phyloP scores from a whole-genome alignment of 2,888 invertebrate species.

The Netelia fuscicornis region DNA sequence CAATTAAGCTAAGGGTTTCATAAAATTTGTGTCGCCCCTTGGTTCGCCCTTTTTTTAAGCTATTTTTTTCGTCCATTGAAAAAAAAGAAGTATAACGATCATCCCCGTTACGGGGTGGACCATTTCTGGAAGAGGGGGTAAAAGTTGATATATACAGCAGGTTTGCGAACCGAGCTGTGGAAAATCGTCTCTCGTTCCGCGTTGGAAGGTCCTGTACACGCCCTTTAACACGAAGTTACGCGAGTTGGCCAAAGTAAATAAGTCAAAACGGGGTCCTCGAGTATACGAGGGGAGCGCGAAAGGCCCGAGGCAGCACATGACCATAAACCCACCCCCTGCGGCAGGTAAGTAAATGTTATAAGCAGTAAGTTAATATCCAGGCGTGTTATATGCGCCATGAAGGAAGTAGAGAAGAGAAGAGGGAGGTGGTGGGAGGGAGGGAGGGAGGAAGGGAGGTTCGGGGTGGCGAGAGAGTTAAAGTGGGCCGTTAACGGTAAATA shows the following conservation, averaged over 20 bases:
- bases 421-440: slow-evolving; percentile 1
- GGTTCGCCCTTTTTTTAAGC: slow-evolving; percentile 22
- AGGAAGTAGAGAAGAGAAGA: slow-evolving; percentile 1
- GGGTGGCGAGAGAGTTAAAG: slow-evolving; percentile 68
- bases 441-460: neutral
- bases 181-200: slow-evolving; percentile 48
- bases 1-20: slow-evolving; percentile 81
- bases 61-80: slow-evolving; percentile 6
- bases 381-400: slow-evolving; percentile 59
- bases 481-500: slow-evolving; percentile 81
- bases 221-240: slow-evolving; percentile 73
- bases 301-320: slow-evolving; percentile 33
- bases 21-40: slow-evolving; percentile 75
- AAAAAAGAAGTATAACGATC: slow-evolving; percentile 41
- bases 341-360: slow-evolving; percentile 72
- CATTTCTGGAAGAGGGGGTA: slow-evolving; percentile 4
- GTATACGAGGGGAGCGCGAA: slow-evolving; percentile 1
- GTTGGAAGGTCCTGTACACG: slow-evolving; percentile 46
- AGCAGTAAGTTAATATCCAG: slow-evolving; percentile 76
- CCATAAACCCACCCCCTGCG: slow-evolving; percentile 71
- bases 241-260: slow-evolving; percentile 68
- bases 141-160: neutral
- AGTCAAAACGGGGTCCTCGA: slow-evolving; percentile 52
- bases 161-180: slow-evolving; percentile 32
- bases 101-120: slow-evolving; percentile 21